A percentile compares a stretch with the other conserved stretches of the same genome.
These are phyloP conservation scores for Nowickia ferox DNA, from an alignment of 2,888 invertebrate species.

Conservation along the genomic window DNA sequence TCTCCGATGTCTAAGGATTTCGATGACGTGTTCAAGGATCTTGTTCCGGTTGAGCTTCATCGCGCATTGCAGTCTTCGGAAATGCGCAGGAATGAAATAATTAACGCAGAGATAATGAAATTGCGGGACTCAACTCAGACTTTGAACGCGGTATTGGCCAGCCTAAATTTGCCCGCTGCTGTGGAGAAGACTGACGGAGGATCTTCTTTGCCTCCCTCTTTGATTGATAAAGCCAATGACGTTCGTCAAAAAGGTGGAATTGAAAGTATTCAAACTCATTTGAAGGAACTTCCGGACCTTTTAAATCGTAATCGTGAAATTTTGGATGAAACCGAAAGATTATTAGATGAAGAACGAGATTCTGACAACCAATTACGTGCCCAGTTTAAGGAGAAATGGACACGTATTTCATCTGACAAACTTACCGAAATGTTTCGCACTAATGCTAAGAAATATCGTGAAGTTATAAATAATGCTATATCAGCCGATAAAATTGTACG, in stretches of 20 bases:
- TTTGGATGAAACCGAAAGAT: conserved; percentile 93
- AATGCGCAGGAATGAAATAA: conserved; percentile 92
- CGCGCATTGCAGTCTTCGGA: conserved; percentile 94
- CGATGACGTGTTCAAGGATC: conserved; percentile 92
- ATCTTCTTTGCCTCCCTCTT: conserved; percentile 92
- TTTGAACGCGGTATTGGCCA: conserved; percentile 95
- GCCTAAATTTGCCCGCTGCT: conserved; percentile 98
- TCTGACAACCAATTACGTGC: conserved; percentile 93
- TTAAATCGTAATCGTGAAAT: conserved; percentile 97
- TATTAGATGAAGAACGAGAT: conserved; percentile 95
- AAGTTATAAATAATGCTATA: conserved; percentile 95
- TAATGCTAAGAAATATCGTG: conserved; percentile 96
- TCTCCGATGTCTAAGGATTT: conserved; percentile 88
- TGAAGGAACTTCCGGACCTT: conserved; percentile 94
- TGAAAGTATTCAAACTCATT: conserved; percentile 87
- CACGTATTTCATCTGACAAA: conserved; percentile 92
- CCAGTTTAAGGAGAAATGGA: conserved; percentile 97
- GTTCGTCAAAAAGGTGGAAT: conserved; percentile 92
- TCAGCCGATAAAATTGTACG: conserved; percentile 92
- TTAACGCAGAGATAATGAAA: conserved; percentile 92
- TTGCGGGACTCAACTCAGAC: conserved; percentile 95
- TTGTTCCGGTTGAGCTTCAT: conserved; percentile 96
- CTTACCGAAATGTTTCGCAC: conserved; percentile 94
- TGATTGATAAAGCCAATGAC: conserved; percentile 92
- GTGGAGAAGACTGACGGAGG: conserved; percentile 91